Conservation (phyloP, 2,797 vertebrate species). For the Manis crassicaudata region DNA sequence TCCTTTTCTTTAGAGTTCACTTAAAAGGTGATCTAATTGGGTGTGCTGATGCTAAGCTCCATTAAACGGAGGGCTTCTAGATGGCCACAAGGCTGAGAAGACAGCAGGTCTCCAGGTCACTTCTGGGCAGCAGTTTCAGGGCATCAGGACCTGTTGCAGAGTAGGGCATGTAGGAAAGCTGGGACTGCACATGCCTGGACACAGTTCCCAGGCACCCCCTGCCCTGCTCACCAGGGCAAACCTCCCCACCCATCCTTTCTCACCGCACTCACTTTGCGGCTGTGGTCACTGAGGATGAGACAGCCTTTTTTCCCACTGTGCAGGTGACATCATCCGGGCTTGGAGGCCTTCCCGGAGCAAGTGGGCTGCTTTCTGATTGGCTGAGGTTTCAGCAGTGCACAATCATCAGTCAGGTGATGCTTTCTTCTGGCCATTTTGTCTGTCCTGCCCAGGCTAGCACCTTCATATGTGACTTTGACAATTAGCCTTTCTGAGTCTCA, state of each 20-base stretch:
- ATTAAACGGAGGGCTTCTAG: not conserved
- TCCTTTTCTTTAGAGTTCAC: not conserved
- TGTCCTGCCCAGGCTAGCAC: fast-evolving
- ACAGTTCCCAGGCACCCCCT: not conserved
- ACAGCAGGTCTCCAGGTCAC: not conserved
- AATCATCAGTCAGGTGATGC: not conserved
- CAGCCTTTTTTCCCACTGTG: not conserved
- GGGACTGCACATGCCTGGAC: not conserved
- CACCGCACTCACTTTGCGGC: not conserved
- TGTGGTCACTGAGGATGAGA: not conserved
- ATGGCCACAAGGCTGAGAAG: not conserved
- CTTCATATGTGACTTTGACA: not conserved
- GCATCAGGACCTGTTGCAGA: not conserved
- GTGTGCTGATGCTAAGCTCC: not conserved
- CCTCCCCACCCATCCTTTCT: not conserved
- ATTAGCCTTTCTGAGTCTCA: not conserved
- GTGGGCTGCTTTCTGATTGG: not conserved
- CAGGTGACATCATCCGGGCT: not conserved
- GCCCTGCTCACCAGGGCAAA: not conserved
- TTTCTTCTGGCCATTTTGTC: not conserved
- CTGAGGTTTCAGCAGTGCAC: not conserved
- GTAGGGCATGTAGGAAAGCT: not conserved
- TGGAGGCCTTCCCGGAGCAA: not conserved
- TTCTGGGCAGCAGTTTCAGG: not conserved
- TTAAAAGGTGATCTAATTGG: not conserved